Conservation (phyloP, 2,113 vertebrate genomes). For the Sula dactylatra region DNA sequence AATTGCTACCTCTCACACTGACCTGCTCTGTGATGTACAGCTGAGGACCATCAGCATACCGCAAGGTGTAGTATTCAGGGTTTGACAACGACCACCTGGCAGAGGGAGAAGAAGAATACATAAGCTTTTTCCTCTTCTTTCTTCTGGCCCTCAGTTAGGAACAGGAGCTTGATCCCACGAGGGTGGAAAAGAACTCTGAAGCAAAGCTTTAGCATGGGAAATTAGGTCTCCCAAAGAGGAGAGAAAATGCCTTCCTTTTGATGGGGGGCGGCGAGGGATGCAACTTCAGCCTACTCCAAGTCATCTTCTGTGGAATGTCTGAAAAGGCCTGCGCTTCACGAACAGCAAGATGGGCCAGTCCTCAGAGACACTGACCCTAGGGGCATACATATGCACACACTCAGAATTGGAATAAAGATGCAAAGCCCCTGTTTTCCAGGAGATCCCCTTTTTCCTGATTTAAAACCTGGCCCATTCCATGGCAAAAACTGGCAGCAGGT, state of each 20-base stretch:
- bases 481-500: not conserved
- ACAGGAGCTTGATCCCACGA: not conserved
- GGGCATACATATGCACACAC: not conserved
- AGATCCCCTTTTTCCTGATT: not conserved
- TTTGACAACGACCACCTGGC: slow-evolving; percentile 92
- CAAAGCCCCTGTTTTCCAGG: not conserved
- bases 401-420: not conserved
- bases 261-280: too few species aligned
- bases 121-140: not conserved
- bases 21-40: slow-evolving; percentile 99
- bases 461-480: not conserved
- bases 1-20: not conserved
- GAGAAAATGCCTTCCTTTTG: not conserved
- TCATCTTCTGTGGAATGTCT: not conserved
- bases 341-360: not conserved
- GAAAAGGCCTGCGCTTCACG: not conserved
- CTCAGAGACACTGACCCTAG: not conserved
- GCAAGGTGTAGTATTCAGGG: slow-evolving; percentile 92
- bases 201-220: not conserved
- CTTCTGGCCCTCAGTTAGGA: not conserved
- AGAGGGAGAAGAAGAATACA: not conserved
- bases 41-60: slow-evolving; percentile 94
- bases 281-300: not conserved
- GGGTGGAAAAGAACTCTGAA: not conserved
- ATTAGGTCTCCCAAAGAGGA: not conserved